Evolutionary conservation across 2,113 vertebrate species (phyloP).

Genomic region (Pseudorhombus dupliciocellatus): DNA sequence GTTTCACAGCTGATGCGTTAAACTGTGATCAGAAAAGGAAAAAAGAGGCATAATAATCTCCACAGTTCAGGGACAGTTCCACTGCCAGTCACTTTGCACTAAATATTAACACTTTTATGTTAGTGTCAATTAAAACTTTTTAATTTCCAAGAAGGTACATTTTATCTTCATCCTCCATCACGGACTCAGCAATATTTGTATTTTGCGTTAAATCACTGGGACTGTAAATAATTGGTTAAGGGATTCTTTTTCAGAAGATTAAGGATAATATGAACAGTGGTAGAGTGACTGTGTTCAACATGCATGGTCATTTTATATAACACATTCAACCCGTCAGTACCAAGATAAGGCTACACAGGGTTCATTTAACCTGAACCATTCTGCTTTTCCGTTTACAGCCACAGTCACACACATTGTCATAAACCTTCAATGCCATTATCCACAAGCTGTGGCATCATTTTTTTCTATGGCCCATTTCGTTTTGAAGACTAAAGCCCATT

Average conservation of each 20-base stretch:
- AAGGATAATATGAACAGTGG: not conserved
- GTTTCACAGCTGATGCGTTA: not conserved
- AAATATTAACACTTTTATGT: conserved; percentile 1
- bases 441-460: not conserved
- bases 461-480: not conserved
- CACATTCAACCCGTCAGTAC: not conserved
- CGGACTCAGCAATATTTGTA: not conserved
- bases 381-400: not conserved
- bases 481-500: not conserved
- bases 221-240: not conserved
- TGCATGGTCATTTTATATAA: not conserved
- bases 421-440: not conserved
- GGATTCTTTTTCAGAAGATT: not conserved
- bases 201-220: not conserved
- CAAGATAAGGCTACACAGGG: not conserved
- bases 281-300: not conserved
- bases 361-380: not conserved
- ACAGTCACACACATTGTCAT: not conserved
- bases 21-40: not conserved
- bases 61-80: not conserved
- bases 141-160: not conserved
- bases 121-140: not conserved
- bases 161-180: not conserved
- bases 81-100: not conserved
- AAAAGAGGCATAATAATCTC: not conserved